These are phyloP conservation scores for Eristalinus aeneus DNA, from an alignment of 2,888 invertebrate genomes.

Conservation along the genomic window DNA sequence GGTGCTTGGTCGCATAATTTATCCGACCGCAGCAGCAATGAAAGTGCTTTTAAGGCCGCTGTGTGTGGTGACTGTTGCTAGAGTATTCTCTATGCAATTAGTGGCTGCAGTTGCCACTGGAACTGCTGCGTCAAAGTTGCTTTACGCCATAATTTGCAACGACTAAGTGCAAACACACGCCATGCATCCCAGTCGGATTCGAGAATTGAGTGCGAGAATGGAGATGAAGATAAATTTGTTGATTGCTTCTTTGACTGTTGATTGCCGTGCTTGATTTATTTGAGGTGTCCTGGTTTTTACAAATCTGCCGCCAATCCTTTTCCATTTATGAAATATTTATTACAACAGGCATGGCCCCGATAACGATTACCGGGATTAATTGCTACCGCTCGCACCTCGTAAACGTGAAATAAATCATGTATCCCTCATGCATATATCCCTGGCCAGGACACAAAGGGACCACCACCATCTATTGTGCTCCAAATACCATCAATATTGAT, in stretches of 20 bases:
- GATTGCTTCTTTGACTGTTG: too few relatives aligned
- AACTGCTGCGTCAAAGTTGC: conserved; percentile 27
- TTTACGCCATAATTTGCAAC: conserved; percentile 36
- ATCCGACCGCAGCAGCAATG: conserved; percentile 66
- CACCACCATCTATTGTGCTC: neutral
- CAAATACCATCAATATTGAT: conserved; percentile 62
- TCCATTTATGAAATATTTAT: neutral
- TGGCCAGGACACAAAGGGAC: neutral
- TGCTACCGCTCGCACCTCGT: neutral
- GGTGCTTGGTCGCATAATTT: conserved; percentile 70
- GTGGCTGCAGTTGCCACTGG: conserved; percentile 9
- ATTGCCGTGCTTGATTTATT: too few relatives aligned
- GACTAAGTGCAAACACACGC: conserved; percentile 22
- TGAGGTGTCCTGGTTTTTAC: neutral
- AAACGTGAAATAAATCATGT: conserved; percentile 8
- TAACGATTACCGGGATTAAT: neutral
- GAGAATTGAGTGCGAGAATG: neutral
- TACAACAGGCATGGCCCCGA: neutral
- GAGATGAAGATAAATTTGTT: too few relatives aligned
- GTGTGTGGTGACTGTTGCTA: conserved; percentile 41
- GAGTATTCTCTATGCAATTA: conserved; percentile 41
- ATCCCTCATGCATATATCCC: neutral
- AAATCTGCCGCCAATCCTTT: neutral
- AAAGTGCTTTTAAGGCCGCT: conserved; percentile 69
- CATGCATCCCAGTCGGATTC: neutral